Evolutionary conservation across 2,113 vertebrate genomes (phyloP).

Genomic region (Aegotheles bennettii): DNA sequence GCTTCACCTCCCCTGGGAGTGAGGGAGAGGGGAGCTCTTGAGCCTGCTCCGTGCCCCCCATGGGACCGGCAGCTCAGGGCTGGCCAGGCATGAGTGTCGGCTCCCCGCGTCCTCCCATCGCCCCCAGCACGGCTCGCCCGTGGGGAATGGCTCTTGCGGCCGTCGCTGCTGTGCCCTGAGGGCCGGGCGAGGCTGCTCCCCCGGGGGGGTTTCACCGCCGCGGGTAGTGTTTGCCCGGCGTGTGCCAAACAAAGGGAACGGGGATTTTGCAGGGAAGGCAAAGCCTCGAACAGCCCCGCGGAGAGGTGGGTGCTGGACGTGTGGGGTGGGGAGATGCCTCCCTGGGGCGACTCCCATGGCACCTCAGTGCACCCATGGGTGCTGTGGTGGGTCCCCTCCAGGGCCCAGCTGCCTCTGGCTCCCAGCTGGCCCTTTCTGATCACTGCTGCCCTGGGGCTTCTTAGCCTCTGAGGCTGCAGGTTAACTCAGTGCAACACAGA

Average conservation of each 20-base stretch:
- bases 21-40: not conserved
- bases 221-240: not conserved
- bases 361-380: not conserved
- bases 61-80: accelerated
- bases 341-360: not conserved
- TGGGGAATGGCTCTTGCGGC: not conserved
- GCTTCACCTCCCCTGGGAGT: not conserved
- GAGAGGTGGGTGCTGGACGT: not conserved
- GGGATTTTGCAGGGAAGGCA: not conserved
- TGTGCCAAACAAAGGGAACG: accelerated
- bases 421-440: accelerated
- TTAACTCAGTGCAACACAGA: not conserved
- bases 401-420: not conserved
- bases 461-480: not conserved
- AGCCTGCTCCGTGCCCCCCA: accelerated
- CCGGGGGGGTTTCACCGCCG: accelerated
- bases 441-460: not conserved
- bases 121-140: accelerated
- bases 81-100: not conserved
- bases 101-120: not conserved
- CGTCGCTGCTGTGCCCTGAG: not conserved
- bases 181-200: not conserved
- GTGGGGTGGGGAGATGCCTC: not conserved
- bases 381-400: not conserved
- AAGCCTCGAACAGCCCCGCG: accelerated